Evolutionary conservation across 2,888 invertebrate genomes (phyloP), one percentile per base, ranked within the genome.

Genomic region (Philaethria dido): DNA sequence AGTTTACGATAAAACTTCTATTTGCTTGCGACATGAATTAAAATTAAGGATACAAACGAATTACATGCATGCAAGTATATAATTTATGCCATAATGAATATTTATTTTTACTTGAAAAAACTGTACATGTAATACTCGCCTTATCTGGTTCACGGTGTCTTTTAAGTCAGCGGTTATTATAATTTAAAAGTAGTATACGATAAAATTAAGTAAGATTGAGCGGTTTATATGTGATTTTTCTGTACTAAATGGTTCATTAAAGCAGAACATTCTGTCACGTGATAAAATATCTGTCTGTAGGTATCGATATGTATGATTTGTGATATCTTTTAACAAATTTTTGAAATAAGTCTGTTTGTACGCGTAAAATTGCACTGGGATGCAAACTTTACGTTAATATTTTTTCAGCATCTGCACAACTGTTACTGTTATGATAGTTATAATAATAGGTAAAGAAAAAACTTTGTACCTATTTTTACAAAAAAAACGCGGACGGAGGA

Each of bases 41-140:
- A 62, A 65, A 39, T 50, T 63, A 67, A 69, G 70, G 57, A 64
- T 63, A 62, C 62, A n/a, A n/a, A 66, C 66, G 66, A 68, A 65
- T 70, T 66, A 66, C 66, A n/a, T 18, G 66, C 70, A 69, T 62
- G 66, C 59, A 54, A 42, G 48, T 61, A 52, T 60, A 64, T 66
- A 68, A 68, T 69, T 71, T 64, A 64, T 42, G 45, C 60, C 61
- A 50, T 13, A 66, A 66, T 64, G 45, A 59, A 66, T 70, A 68
- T 70, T 68, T 64, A 64, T 67, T 47, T 62, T n/a, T 25, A 39
- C 25, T 47, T 20, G n/a, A 48, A 48, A 64, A 54, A 29, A 45
- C 18, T 47, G 55, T 59, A 16, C 1, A 39, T n/a, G 36, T 20
- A 55, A 39, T 20, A 39, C 14, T 14, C 14, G 14, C 14, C 39